Conservation (phyloP, 2,797 vertebrate genomes). For the Bryconaethiops microstoma region DNA sequence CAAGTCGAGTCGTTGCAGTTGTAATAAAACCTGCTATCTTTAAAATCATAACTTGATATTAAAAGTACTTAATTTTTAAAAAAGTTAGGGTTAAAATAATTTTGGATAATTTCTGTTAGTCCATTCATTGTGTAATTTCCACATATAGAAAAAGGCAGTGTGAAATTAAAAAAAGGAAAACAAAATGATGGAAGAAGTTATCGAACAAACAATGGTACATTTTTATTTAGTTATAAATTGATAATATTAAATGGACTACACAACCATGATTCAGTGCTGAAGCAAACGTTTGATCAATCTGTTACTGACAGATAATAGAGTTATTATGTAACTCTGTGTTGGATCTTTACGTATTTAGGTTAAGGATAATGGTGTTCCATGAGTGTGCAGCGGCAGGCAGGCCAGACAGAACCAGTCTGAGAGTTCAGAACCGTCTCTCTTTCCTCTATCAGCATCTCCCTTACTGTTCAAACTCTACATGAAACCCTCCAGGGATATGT, state of each 20-base stretch:
- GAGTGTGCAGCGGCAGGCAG: conserved; percentile 25
- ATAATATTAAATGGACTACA: not conserved
- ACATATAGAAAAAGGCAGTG: not conserved
- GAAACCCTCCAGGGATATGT: conserved; percentile 87
- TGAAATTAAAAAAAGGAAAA: too few species aligned
- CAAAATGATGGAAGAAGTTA: too few species aligned
- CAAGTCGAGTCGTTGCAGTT: not conserved
- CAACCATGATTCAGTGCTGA: not conserved
- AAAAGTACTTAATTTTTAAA: too few species aligned
- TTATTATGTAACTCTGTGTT: not conserved
- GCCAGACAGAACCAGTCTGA: conserved; percentile 46
- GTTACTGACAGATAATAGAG: not conserved
- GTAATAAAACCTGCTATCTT: not conserved
- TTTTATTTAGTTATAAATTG: too few species aligned
- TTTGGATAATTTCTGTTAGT: not conserved
- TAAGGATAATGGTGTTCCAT: conserved; percentile 38
- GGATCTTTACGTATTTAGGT: conserved; percentile 6
- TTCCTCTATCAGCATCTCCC: conserved; percentile 69
- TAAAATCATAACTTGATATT: not conserved
- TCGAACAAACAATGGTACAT: too few species aligned
- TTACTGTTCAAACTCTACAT: conserved; percentile 78
- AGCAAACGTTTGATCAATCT: not conserved
- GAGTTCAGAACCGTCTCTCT: conserved; percentile 49
- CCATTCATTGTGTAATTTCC: not conserved
- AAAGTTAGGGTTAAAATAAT: not conserved